Evolutionary conservation across 2,888 invertebrate genomes (phyloP), one percentile per base, ranked within the genome.

Genomic region (Agrochola macilenta): DNA sequence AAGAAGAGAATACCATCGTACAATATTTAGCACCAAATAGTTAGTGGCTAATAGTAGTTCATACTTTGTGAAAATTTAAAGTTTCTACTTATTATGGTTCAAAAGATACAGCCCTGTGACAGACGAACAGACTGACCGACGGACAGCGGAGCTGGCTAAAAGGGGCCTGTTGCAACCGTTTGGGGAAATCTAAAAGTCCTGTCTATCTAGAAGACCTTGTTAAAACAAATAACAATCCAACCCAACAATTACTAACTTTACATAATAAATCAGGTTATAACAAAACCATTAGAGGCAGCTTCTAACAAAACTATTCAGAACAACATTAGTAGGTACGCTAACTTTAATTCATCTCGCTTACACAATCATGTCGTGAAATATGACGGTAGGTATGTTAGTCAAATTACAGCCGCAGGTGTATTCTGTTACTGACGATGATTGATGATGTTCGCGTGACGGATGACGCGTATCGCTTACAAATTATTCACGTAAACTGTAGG

Each of bases 371-470:
- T 77, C 76, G 74, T 78, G 74, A 80, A 82, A 89, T 84, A 84
- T 87, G 78, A 69, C 76, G 80, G 75, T 75, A 80, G 80, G 74
- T 74, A 80, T 81, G 85, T 82, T 80, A 82, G 86, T 88, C 81
- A 82, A 84, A 83, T 89, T 81, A 89, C 82, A 71, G 77, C 78
- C 86, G 85, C 89, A 89, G 89, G 88, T 89, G 89, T 88, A 88
- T 87, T 83, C 87, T 84, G 87, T 79, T 72, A 57, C 68, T 83
- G 87, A 84, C 82, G 76, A 82, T 88, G 89, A 89, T 86, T 84
- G 87, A 89, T 89, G 81, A 80, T 66, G 43, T 68, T 58, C 72
- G 65, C 75, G 78, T 87, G 86, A 87, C 84, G 83, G 77, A 85
- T 85, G 83, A 87, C 82, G 82, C 57, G 78, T 82, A 83, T 87